These are phyloP conservation scores for Rhodinocichla rosea DNA, from an alignment of 2,113 vertebrate genomes.

Conservation along the genomic window DNA sequence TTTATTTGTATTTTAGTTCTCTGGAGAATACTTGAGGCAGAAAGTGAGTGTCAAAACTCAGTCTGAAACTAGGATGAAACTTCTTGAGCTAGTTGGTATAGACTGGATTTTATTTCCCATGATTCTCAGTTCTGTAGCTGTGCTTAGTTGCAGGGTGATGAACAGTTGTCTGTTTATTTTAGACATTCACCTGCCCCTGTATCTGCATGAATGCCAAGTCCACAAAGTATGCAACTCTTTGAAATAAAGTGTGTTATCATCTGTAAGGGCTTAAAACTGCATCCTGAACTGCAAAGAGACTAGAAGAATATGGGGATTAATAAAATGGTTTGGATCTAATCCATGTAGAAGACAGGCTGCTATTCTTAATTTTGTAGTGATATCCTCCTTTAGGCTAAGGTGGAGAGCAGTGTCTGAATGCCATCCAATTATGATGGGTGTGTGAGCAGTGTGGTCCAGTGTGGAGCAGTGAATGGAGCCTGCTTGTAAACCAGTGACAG, in stretches of 20 bases:
- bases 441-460: background rate
- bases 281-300: background rate
- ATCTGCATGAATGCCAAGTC: background rate
- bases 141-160: background rate
- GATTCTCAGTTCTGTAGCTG: background rate
- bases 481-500: background rate
- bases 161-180: background rate
- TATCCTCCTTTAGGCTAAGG: background rate
- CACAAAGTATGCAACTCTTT: background rate
- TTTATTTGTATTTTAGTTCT: background rate
- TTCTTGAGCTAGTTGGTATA: background rate
- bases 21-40: background rate
- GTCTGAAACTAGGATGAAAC: background rate
- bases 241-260: background rate
- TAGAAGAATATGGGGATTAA: background rate
- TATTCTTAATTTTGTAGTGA: background rate
- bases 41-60: background rate
- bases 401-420: background rate
- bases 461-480: background rate
- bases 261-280: background rate
- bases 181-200: background rate
- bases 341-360: background rate
- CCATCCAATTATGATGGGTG: background rate
- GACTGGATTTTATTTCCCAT: background rate
- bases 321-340: background rate